phyloP scores from a whole-genome alignment of 2,113 vertebrate species.

The Pardalotus punctatus region DNA sequence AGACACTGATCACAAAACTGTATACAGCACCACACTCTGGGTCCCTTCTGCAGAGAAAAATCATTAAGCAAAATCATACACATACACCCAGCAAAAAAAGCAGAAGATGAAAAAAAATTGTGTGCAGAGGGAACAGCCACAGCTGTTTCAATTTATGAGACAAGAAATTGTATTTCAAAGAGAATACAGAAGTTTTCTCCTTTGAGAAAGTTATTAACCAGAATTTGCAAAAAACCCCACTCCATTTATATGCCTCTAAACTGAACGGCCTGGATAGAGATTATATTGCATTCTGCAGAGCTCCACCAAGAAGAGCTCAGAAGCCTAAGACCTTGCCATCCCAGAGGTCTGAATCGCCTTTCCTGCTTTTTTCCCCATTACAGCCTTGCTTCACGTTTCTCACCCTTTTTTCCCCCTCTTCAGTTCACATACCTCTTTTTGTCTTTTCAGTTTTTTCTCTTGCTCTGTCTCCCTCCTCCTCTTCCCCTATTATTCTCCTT shows the following conservation, averaged over 20 bases:
- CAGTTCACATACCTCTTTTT: neutral
- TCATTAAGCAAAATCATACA: conserved; percentile 61
- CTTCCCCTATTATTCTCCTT: neutral
- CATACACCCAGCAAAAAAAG: conserved; percentile 25
- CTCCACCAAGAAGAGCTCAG: neutral
- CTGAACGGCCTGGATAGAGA: conserved; percentile 24
- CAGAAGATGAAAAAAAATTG: conserved; percentile 24
- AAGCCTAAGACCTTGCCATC: neutral
- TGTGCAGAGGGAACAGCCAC: conserved; percentile 18
- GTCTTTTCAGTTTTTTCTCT: neutral
- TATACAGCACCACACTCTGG: conserved; percentile 20
- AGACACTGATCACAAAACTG: conserved; percentile 53
- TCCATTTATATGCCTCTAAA: conserved; percentile 55
- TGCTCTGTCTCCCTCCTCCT: neutral
- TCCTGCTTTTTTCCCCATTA: neutral
- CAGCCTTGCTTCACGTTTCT: neutral
- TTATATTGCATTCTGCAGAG: neutral
- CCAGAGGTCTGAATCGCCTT: neutral
- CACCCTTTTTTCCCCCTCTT: neutral
- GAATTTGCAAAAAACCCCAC: conserved; percentile 55
- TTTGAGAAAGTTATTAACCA: conserved; percentile 63
- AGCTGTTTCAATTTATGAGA: conserved; percentile 68
- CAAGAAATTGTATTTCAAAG: conserved; percentile 71
- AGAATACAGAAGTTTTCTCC: conserved; percentile 48
- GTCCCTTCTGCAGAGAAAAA: conserved; percentile 59